These are phyloP conservation scores for Cerastis rubricosa DNA, from an alignment of 2,888 invertebrate species.

Conservation along the genomic window DNA sequence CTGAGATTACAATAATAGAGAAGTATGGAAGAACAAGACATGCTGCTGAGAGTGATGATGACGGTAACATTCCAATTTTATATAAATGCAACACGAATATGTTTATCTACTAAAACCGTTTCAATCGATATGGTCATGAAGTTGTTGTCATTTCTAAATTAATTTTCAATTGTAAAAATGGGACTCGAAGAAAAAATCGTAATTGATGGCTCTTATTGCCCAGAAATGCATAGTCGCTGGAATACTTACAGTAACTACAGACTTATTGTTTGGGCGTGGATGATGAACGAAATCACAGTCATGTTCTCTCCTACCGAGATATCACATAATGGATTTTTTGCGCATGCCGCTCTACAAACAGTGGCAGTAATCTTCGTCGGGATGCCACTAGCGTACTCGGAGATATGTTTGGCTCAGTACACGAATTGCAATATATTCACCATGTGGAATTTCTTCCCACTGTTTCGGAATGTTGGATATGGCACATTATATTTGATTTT, in stretches of 20 bases:
- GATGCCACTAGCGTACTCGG: conserved; percentile 85
- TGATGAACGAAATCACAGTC: conserved; percentile 82
- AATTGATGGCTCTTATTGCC: conserved; percentile 69
- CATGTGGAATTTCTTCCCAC: conserved; percentile 84
- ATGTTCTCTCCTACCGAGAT: conserved; percentile 77
- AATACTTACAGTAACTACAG: conserved; percentile 79
- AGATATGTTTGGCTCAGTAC: conserved; percentile 85
- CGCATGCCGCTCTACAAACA: conserved; percentile 73
- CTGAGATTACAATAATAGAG: no score
- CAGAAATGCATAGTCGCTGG: conserved; percentile 77
- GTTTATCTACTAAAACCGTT: not conserved
- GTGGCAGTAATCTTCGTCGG: conserved; percentile 79
- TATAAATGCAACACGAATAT: no score
- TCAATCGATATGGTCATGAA: conserved; percentile 67
- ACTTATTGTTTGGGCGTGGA: conserved; percentile 82
- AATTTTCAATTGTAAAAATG: conserved; percentile 52
- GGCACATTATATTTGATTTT: conserved; percentile 77
- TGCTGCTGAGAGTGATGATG: no score
- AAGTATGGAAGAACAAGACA: no score
- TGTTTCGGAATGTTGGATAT: conserved; percentile 81
- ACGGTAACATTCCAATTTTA: no score
- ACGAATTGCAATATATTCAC: conserved; percentile 80
- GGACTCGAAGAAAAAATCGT: conserved; percentile 54
- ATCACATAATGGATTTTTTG: conserved; percentile 80
- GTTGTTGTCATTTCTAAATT: conserved; percentile 38